Percentiles rank a stretch among this genome's conserved stretches.
Conservation (phyloP, 2,797 vertebrate species). For the Pangasius larnaudii region DNA sequence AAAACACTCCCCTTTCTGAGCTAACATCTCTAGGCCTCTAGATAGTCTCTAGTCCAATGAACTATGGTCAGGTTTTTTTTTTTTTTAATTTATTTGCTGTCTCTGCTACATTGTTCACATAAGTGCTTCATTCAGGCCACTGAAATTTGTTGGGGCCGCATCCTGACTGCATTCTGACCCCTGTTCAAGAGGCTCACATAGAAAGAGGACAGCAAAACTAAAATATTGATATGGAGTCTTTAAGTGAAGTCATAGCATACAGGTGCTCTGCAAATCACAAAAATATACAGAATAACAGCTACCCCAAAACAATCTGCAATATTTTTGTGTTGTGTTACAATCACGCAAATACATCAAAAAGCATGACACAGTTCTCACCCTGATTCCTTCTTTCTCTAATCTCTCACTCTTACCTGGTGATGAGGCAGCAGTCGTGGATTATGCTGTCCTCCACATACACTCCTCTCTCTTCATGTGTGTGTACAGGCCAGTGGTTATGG, state of each 20-base stretch:
- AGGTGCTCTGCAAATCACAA: neutral
- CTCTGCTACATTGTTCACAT: neutral
- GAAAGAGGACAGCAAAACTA: neutral
- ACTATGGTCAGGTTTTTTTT: neutral
- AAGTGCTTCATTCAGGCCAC: neutral
- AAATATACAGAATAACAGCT: neutral
- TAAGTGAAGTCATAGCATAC: neutral
- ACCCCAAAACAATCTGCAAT: neutral
- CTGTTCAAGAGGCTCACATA: neutral
- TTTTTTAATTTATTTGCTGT: neutral
- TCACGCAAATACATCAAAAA: neutral
- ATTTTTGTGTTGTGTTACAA: neutral
- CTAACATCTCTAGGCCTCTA: too few species aligned
- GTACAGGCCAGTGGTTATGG: conserved; percentile 74
- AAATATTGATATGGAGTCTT: neutral
- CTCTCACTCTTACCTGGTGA: conserved; percentile 80
- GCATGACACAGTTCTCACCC: neutral
- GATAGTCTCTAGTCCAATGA: neutral
- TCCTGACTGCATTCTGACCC: neutral
- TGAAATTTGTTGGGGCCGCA: neutral
- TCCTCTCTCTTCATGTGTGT: conserved; percentile 80
- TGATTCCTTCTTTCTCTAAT: neutral
- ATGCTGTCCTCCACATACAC: conserved; percentile 87
- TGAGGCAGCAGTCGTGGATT: conserved; percentile 89
- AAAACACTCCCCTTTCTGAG: too few species aligned